These are phyloP conservation scores for Phaethornis superciliosus DNA, from an alignment of 2,113 vertebrate species.

Conservation along the genomic window DNA sequence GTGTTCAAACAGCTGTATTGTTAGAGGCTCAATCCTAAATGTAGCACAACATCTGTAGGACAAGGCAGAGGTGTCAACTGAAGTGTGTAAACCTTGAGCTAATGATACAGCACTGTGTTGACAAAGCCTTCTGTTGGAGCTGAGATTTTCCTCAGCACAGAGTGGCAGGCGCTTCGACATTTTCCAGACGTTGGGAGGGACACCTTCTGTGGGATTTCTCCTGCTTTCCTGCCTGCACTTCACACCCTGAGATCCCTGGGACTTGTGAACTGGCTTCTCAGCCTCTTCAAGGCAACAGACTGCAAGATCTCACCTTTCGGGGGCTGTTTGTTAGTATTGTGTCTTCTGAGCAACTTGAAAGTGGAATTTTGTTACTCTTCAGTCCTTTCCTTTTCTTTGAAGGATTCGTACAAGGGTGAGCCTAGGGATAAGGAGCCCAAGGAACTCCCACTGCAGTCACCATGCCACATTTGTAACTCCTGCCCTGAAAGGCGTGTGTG, in stretches of 20 bases:
- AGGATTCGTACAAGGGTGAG: background rate
- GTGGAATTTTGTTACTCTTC: background rate
- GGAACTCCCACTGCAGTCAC: background rate
- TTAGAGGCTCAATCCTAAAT: conserved; percentile 28
- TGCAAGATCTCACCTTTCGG: background rate
- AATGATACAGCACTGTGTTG: background rate
- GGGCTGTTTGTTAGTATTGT: background rate
- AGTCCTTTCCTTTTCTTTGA: background rate
- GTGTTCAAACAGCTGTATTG: conserved; percentile 68
- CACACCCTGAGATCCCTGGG: background rate
- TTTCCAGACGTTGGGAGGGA: background rate
- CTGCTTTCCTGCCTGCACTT: background rate
- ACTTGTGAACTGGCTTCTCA: background rate
- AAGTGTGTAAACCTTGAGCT: conserved; percentile 58
- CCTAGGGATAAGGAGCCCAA: accelerated
- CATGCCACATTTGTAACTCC: accelerated
- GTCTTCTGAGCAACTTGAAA: conserved; percentile 26
- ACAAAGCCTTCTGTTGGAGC: conserved; percentile 35
- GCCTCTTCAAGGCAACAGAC: background rate
- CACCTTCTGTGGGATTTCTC: background rate
- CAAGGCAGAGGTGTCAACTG: conserved; percentile 63
- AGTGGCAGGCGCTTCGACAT: background rate
- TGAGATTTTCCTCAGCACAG: background rate
- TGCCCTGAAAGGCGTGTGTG: background rate
- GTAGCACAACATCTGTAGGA: conserved; percentile 63